Evolutionary conservation across 2,113 vertebrate genomes (phyloP).

Genomic region (Campylomormyrus numenius): DNA sequence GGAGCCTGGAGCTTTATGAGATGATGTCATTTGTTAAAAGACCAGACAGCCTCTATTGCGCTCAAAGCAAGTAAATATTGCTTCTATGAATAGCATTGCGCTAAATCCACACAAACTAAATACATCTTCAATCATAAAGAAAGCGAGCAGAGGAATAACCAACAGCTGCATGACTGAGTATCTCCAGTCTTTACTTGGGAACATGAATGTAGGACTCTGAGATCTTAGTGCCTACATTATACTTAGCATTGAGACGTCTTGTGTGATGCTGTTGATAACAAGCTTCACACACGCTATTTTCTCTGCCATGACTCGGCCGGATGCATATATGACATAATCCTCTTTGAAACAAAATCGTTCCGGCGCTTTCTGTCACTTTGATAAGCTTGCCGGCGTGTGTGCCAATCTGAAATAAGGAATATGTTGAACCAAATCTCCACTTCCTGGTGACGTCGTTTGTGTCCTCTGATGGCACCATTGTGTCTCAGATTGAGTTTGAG

Average conservation of each 20-base stretch:
- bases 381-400: not conserved
- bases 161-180: not conserved
- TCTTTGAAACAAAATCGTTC: not conserved
- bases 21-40: conserved; percentile 2
- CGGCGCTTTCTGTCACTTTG: not conserved
- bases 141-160: not conserved
- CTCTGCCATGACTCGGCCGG: not conserved
- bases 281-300: not conserved
- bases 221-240: not conserved
- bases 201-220: not conserved
- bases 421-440: not conserved
- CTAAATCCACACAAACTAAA: not conserved
- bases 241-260: not conserved
- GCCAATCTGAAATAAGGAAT: not conserved
- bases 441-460: not conserved
- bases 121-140: not conserved
- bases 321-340: not conserved
- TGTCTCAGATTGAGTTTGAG: not conserved
- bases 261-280: not conserved
- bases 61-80: not conserved
- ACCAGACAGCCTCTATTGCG: not conserved
- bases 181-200: not conserved
- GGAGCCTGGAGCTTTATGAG: not conserved
- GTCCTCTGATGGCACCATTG: not conserved
- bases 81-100: not conserved